A percentile compares a stretch with the other conserved stretches of the same genome.
Evolutionary conservation across 2,888 invertebrate genomes (phyloP).

Genomic region (Tuberolachnus salignus): DNA sequence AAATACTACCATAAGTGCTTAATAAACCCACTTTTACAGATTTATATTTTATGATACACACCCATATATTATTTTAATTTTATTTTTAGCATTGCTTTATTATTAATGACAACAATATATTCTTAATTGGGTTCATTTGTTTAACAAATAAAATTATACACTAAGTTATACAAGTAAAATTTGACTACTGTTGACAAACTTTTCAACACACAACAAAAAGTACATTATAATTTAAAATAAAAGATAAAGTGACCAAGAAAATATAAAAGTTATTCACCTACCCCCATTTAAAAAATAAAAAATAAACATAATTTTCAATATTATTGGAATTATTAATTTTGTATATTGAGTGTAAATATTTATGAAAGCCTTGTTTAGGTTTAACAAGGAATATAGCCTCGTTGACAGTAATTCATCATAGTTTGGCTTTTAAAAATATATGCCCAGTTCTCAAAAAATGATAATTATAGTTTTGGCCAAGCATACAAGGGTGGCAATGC

Average conservation of each 20-base stretch:
- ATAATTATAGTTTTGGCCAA: conserved; percentile 64
- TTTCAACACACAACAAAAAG: neutral
- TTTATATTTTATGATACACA: neutral
- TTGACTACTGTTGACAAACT: conserved; percentile 21
- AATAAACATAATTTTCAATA: conserved; percentile 21
- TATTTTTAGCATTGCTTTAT: conserved; percentile 6
- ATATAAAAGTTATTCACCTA: conserved; percentile 35
- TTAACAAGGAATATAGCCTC: conserved; percentile 20
- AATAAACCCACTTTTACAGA: neutral
- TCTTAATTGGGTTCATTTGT: conserved; percentile 3
- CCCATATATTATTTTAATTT: conserved; percentile 7
- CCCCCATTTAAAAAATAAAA: conserved; percentile 24
- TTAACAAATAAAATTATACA: conserved; percentile 34
- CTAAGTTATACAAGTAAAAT: conserved; percentile 22
- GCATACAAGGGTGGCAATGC: conserved; percentile 73
- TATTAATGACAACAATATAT: conserved; percentile 22
- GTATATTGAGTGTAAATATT: conserved; percentile 38
- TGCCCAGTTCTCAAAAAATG: neutral
- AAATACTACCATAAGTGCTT: too few species aligned
- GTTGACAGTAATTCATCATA: conserved; percentile 1
- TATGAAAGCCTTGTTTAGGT: conserved; percentile 1
- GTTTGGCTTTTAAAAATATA: conserved; percentile 16
- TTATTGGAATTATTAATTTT: conserved; percentile 29
- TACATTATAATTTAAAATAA: conserved; percentile 32
- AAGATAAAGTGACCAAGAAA: conserved; percentile 37